Conservation (phyloP, 1,140 invertebrate species). For the Glomeris maerens region DNA sequence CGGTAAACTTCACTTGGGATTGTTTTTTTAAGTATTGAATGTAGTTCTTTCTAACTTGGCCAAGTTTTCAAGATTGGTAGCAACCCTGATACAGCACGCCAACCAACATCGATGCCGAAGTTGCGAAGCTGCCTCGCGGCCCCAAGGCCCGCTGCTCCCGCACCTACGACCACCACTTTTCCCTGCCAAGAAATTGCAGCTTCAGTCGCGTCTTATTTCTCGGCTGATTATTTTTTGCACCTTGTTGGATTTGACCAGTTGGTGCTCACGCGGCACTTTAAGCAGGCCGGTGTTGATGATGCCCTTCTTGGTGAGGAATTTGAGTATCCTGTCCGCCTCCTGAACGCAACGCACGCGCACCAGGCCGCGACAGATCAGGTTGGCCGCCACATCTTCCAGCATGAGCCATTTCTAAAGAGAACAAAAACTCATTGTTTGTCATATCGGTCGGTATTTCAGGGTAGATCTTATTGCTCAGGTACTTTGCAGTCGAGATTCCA, state of each 20-base stretch:
- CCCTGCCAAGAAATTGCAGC: conserved; percentile 8
- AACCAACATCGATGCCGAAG: conserved; percentile 32
- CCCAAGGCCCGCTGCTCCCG: conserved; percentile 32
- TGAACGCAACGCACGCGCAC: conserved; percentile 28
- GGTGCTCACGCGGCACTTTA: conserved; percentile 19
- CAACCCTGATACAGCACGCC: too few relatives aligned
- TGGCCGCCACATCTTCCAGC: conserved; percentile 23
- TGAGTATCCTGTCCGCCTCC: conserved; percentile 26
- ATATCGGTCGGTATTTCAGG: too few relatives aligned
- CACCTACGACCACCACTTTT: conserved; percentile 34
- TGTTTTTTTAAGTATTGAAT: too few relatives aligned
- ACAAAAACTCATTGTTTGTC: too few relatives aligned
- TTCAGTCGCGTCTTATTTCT: conserved; percentile 1
- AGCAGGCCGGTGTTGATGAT: conserved; percentile 35
- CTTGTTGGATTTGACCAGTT: not conserved
- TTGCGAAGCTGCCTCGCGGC: conserved; percentile 33
- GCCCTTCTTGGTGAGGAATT: conserved; percentile 29
- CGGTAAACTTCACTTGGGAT: too few relatives aligned
- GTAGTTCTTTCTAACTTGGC: too few relatives aligned
- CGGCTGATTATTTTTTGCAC: conserved; percentile 2
- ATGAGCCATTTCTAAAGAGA: conserved; percentile 32
- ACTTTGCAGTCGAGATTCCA: conserved; percentile 36
- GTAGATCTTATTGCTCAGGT: conserved; percentile 14
- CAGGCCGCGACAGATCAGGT: conserved; percentile 34
- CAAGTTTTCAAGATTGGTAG: too few relatives aligned